Evolutionary conservation across 2,113 vertebrate genomes (phyloP), one percentile per base, ranked within the genome.

Genomic region (Xerus inauris): DNA sequence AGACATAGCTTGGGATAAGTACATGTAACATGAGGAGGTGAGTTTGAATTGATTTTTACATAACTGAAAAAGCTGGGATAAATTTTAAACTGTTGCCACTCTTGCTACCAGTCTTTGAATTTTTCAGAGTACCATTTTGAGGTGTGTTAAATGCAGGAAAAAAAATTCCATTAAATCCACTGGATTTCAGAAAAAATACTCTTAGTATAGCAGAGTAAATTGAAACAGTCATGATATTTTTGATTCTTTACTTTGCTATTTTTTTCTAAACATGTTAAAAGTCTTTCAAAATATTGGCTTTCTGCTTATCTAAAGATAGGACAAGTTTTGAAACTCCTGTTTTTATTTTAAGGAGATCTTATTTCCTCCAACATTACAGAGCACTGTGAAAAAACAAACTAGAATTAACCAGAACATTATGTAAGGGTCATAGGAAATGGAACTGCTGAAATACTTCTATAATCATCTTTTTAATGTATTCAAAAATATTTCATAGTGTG

Each of bases 391-490:
- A 54, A 54, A 95, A 95, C 45, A 6, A 59, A 93, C 40, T 2
- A 77, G 93, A 92, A 51, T 89, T 16, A 47, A 87, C 49, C 86
- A 96, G 28, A 92, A 87, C 9, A 77, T 95, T 67, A 45, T 32
- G 2, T 83, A 72, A 94, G 32, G 32, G 75, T 94, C 83, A 77
- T 38, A 81, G 0, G 75, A 92, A 97, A 96, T 87, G 57, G n/a
- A 96, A 87, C 35, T 64, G 13, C 1, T 87, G 38, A 76, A 35
- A 57, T 3, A 24, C 20, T 89, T 91, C 57, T 75, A 35, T 89
- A 86, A 96, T 97, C 87, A 69, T 76, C 89, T 95, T 97, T 94
- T 22, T 38, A 96, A 72, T 89, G 17, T 47, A 57, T 35, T 96
- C 24, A 89, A 51, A 93, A 95, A 87, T 91, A 81, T 96, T 75